These are phyloP conservation scores for Ceryle rudis DNA, from an alignment of 2,797 vertebrate genomes.

Conservation along the genomic window DNA sequence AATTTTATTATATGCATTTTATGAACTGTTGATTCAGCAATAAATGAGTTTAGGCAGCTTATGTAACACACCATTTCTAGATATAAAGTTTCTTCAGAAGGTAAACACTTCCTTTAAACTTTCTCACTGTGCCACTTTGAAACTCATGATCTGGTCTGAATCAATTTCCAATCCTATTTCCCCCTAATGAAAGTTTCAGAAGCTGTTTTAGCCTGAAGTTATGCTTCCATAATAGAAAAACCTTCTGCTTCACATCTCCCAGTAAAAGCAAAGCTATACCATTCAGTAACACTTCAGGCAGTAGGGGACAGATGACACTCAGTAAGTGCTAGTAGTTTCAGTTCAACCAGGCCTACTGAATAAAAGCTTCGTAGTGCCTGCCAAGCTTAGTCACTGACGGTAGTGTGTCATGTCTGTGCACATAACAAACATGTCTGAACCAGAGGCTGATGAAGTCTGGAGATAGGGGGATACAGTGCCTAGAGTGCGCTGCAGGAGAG, in stretches of 20 bases:
- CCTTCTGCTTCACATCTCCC: background rate
- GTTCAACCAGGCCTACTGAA: background rate
- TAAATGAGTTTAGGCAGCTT: background rate
- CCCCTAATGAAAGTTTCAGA: constrained; percentile 15
- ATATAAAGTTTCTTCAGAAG: background rate
- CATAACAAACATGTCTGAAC: background rate
- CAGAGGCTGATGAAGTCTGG: background rate
- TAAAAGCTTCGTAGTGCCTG: background rate
- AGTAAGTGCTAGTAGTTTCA: background rate
- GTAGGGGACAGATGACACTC: background rate
- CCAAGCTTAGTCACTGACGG: background rate
- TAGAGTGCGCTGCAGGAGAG: background rate
- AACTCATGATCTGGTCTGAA: background rate
- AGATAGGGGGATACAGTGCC: background rate
- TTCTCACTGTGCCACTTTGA: background rate
- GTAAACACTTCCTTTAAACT: constrained; percentile 2
- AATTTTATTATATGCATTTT: background rate
- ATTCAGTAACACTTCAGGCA: background rate
- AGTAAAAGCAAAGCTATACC: background rate
- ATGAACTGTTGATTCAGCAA: background rate
- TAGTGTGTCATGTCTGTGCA: background rate
- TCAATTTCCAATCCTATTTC: constrained; percentile 12
- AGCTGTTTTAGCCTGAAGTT: background rate
- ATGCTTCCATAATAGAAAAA: background rate
- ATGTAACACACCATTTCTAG: background rate